Conservation (phyloP, 2,113 vertebrate genomes). For the Ptychochromis oligacanthus region DNA sequence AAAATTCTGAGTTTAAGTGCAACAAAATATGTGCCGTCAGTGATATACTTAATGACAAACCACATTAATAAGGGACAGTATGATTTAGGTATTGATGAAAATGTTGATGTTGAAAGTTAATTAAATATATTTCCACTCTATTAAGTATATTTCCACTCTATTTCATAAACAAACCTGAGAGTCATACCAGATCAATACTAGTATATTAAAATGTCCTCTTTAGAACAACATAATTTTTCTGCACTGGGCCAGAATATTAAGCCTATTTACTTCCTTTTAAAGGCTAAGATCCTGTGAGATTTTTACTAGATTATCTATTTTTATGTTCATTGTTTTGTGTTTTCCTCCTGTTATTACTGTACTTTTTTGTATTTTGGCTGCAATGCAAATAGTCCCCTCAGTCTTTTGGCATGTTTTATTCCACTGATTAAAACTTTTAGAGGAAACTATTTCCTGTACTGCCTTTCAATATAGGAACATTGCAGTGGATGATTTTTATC, state of each 20-base stretch:
- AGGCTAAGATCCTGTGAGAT: not conserved
- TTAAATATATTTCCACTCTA: not conserved
- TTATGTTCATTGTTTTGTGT: not conserved
- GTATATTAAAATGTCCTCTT: conserved; percentile 18
- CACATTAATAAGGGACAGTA: not conserved
- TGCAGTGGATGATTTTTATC: no score
- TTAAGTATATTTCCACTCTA: conserved; percentile 1
- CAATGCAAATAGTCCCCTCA: not conserved
- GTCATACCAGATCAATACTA: conserved; percentile 14
- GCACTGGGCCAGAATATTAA: not conserved
- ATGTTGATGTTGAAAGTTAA: conserved; percentile 32
- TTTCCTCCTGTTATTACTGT: not conserved
- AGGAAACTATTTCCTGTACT: no score
- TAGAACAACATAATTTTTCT: not conserved
- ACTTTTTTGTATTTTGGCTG: not conserved
- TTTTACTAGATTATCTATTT: not conserved
- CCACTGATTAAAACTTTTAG: no score
- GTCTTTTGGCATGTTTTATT: not conserved
- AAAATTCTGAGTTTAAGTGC: no score
- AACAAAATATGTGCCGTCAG: not conserved
- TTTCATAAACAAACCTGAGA: conserved; percentile 14
- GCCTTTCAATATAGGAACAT: no score
- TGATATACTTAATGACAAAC: not conserved
- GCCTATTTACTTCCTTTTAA: not conserved
- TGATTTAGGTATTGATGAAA: conserved; percentile 18